Evolutionary conservation across 2,888 invertebrate genomes (phyloP).

Genomic region (Caradrina kadenii): DNA sequence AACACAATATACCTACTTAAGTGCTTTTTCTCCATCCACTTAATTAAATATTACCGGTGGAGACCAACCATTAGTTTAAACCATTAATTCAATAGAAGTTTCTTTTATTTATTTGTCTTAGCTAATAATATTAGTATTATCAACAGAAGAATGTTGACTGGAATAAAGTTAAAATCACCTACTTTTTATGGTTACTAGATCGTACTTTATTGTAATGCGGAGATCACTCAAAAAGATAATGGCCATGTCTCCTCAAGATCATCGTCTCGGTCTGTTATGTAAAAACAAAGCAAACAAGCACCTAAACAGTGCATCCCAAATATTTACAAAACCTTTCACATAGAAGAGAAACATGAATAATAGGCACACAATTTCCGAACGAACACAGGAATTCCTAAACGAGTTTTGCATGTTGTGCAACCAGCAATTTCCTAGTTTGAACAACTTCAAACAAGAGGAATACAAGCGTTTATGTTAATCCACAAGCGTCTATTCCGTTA

Average conservation of each 20-base stretch:
- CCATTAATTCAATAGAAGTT: slow-evolving; percentile 23
- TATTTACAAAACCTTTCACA: slow-evolving; percentile 39
- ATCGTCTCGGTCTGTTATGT: slow-evolving; percentile 43
- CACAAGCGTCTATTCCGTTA: slow-evolving; percentile 60
- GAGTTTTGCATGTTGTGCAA: slow-evolving; percentile 59
- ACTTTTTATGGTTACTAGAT: neutral
- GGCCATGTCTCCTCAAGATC: slow-evolving; percentile 20
- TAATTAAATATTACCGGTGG: slow-evolving; percentile 5
- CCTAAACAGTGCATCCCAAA: slow-evolving; percentile 34
- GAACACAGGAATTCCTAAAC: slow-evolving; percentile 53
- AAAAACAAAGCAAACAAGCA: slow-evolving; percentile 33
- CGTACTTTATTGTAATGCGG: neutral
- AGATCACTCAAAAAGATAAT: slow-evolving; percentile 19
- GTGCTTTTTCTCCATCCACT: slow-evolving; percentile 31
- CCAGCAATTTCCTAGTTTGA: slow-evolving; percentile 66
- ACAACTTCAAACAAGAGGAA: slow-evolving; percentile 64
- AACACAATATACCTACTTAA: slow-evolving; percentile 8
- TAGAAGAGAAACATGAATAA: slow-evolving; percentile 34
- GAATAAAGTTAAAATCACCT: neutral
- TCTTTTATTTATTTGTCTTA: neutral
- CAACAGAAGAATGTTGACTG: neutral
- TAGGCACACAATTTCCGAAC: slow-evolving; percentile 46
- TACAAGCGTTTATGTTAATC: slow-evolving; percentile 74
- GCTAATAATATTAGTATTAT: no score
- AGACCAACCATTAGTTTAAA: slow-evolving; percentile 7